Base-by-base conservation (phyloP, 2,888 invertebrate genomes). In the Julus scanicus region DNA sequence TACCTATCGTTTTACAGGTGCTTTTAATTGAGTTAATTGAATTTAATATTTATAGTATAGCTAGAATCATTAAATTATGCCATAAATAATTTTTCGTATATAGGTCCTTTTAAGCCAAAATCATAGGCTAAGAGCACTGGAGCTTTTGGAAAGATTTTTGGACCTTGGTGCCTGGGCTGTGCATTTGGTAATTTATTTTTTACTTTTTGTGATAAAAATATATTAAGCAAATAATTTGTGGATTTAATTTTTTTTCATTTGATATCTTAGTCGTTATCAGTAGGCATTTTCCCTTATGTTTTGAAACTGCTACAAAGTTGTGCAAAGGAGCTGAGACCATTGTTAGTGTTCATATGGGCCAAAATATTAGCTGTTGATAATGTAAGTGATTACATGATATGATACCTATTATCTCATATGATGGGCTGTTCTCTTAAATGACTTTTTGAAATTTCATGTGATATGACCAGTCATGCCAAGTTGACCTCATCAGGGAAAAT, bases 261-360 rank as follows among this genome's bases (percentile, higher is more conserved):
- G 83, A 63, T 89, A 86, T 90, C 91, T 40, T 91, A 94, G 92
- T 98, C 99, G 88, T 94, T 99, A 40, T 97, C 97, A 88, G 99
- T 99, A 85, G 99, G 99, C 90, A 99, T 99, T 92, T 99, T 99
- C 93, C 99, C 99, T 0, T 99, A 99, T 93, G 98, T 99, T 91
- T 94, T 99, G 88, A 99, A 99, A 93, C 93, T 99, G 90, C 94
- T 99, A 91, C 99, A 99, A 93, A 98, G 98, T 91, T 96, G 96
- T 89, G 98, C 98, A 3, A 94, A 95, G 90, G 99, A 99, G 92
- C 93, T 99, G 90, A 94, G 98, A 89, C 97, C 98, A 9, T 94
- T 98, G 89, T 94, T 99, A 90, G 98, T 99, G 84, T 99, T 98
- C 92, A 99, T 99, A 90, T 99, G 99, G 99, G 98, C 99, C 29